Conservation (phyloP, 2,888 invertebrate species). For the Eugnorisma glareosa region DNA sequence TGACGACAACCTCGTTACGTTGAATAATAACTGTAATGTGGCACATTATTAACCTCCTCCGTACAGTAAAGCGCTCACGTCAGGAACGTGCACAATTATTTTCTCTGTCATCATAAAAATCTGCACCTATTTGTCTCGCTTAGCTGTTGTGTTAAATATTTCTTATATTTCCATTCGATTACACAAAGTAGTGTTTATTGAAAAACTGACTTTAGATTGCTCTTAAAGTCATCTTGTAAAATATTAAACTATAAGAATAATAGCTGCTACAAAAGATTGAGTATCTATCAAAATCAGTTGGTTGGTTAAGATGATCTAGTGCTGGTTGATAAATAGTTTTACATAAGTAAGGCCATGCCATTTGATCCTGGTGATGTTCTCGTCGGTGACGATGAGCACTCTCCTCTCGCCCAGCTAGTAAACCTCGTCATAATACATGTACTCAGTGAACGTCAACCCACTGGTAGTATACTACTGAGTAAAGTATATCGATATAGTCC, state of each 20-base stretch:
- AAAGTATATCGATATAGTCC: too few relatives aligned
- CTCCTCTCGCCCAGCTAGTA: too few relatives aligned
- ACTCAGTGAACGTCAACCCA: too few relatives aligned
- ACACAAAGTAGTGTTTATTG: slow-evolving; percentile 1
- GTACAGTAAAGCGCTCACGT: slow-evolving; percentile 19
- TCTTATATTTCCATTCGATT: neutral
- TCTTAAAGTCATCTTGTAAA: neutral
- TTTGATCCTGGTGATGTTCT: too few relatives aligned
- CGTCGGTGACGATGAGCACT: slow-evolving; percentile 7
- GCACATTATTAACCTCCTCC: slow-evolving; percentile 73
- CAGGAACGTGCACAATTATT: slow-evolving; percentile 6
- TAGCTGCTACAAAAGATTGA: neutral
- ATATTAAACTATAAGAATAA: neutral
- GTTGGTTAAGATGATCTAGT: neutral
- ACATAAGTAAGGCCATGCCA: too few relatives aligned
- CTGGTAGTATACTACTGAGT: too few relatives aligned
- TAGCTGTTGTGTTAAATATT: neutral
- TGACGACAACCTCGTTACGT: slow-evolving; percentile 69
- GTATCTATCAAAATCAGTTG: neutral
- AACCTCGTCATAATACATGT: neutral
- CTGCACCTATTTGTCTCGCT: slow-evolving; percentile 61
- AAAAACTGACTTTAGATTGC: neutral
- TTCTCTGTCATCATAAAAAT: slow-evolving; percentile 69
- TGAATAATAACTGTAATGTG: slow-evolving; percentile 74
- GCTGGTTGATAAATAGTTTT: neutral